These are phyloP conservation scores for Diplodus sargus DNA, from an alignment of 2,797 vertebrate species.

Conservation along the genomic window DNA sequence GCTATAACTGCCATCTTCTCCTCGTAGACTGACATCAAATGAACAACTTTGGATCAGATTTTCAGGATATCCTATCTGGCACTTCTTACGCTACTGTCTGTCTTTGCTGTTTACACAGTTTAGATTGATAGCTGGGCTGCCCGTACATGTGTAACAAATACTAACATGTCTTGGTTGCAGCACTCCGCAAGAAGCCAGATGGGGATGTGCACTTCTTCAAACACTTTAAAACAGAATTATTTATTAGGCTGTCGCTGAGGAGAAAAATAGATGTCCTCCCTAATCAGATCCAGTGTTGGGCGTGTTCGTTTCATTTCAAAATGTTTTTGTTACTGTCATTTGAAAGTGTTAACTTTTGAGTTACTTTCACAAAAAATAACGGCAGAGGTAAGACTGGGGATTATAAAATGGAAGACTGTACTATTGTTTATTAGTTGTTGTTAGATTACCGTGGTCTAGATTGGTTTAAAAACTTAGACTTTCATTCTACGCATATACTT, in stretches of 20 bases:
- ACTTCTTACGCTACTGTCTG: not conserved
- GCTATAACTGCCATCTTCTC: not conserved
- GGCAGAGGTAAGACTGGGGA: too few relatives aligned
- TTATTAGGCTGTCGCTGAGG: slow-evolving; percentile 12
- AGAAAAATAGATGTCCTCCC: slow-evolving; percentile 6
- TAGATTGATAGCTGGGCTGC: not conserved
- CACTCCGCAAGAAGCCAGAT: not conserved
- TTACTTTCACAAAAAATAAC: too few relatives aligned
- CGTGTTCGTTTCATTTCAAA: too few relatives aligned
- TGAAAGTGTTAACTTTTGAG: too few relatives aligned
- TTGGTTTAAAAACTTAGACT: too few relatives aligned
- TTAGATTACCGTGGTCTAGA: too few relatives aligned
- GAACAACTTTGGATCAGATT: not conserved
- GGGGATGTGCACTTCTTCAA: not conserved
- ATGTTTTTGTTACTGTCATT: too few relatives aligned
- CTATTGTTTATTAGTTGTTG: too few relatives aligned
- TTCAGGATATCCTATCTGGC: not conserved
- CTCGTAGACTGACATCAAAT: not conserved
- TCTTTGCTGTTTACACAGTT: not conserved
- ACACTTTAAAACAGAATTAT: slow-evolving; percentile 24
- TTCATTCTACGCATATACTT: too few relatives aligned
- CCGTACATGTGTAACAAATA: slow-evolving; percentile 13
- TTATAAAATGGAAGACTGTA: too few relatives aligned
- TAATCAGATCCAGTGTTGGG: not conserved
- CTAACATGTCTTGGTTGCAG: not conserved